A percentile compares a stretch with the other conserved stretches of the same genome.
These are phyloP conservation scores for Adineta ricciae DNA, from an alignment of 2,888 invertebrate genomes.

Conservation along the genomic window DNA sequence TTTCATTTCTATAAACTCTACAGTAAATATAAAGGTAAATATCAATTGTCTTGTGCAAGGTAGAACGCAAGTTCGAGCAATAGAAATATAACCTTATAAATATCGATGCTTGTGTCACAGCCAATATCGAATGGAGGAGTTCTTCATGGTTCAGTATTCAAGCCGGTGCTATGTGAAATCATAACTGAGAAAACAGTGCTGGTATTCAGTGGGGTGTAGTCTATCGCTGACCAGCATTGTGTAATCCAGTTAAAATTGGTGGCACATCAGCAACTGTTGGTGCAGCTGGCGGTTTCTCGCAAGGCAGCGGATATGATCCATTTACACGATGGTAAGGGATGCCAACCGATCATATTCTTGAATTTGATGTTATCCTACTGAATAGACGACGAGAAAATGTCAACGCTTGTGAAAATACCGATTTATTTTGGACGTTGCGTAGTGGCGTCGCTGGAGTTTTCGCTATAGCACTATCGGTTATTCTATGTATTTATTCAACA, in stretches of 20 bases:
- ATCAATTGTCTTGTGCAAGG: too few relatives aligned
- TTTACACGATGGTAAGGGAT: conserved; percentile 38
- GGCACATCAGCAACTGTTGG: conserved; percentile 39
- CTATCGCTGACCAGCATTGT: conserved; percentile 23
- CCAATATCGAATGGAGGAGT: neutral
- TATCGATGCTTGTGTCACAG: neutral
- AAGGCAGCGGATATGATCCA: conserved; percentile 41
- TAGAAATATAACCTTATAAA: too few relatives aligned
- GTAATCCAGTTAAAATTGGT: conserved; percentile 35
- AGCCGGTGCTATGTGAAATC: neutral
- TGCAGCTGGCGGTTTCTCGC: conserved; percentile 39
- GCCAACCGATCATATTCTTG: conserved; percentile 38
- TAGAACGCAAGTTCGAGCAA: too few relatives aligned
- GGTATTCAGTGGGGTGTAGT: conserved; percentile 34
- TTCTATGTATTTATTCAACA: neutral
- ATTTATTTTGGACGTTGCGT: conserved; percentile 37
- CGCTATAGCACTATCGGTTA: conserved; percentile 34
- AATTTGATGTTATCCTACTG: conserved; percentile 37
- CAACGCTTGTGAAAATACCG: conserved; percentile 27
- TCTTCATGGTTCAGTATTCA: neutral
- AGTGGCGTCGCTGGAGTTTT: conserved; percentile 37
- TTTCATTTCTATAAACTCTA: too few relatives aligned
- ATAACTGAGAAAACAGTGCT: neutral
- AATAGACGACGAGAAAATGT: conserved; percentile 33
- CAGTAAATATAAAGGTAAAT: too few relatives aligned